A percentile compares a stretch with the other conserved stretches of the same genome.
Conservation (phyloP, 2,797 vertebrate genomes). For the Gallinago solitaria region DNA sequence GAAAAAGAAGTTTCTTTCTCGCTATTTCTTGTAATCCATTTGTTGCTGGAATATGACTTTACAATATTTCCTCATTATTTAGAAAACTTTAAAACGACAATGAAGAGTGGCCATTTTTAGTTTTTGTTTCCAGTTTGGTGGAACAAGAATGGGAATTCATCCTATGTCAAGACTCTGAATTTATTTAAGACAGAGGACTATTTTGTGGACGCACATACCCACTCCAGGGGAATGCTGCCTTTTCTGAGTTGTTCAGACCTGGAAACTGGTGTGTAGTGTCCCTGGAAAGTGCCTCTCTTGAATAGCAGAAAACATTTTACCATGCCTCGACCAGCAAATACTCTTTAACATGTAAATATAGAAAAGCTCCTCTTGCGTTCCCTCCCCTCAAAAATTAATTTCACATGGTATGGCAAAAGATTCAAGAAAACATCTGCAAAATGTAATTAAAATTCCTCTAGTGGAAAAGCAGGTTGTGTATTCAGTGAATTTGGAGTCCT, state of each 20-base stretch:
- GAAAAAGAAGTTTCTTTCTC: not conserved
- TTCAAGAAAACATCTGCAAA: conserved; percentile 67
- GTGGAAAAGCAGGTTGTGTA: conserved; percentile 46
- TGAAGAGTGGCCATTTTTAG: not conserved
- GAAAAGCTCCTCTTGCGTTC: conserved; percentile 9
- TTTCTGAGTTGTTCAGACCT: conserved; percentile 6
- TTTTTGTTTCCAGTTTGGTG: not conserved
- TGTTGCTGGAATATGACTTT: conserved; percentile 3
- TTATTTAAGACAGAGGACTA: not conserved
- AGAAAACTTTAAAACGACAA: not conserved
- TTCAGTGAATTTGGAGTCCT: conserved; percentile 31
- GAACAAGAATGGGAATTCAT: not conserved
- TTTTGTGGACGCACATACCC: not conserved
- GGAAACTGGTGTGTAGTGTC: not conserved
- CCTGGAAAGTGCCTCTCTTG: not conserved
- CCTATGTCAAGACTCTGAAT: not conserved
- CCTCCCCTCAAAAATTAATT: conserved; percentile 50
- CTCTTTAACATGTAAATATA: conserved; percentile 57
- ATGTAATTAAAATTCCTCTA: conserved; percentile 61
- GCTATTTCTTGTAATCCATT: not conserved
- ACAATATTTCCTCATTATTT: too few species aligned
- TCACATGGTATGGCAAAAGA: conserved; percentile 62
- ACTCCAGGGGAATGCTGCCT: not conserved
- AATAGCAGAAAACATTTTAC: not conserved
- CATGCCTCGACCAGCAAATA: conserved; percentile 28